Evolutionary conservation across 2,888 invertebrate genomes (phyloP), one percentile per base, ranked within the genome.

Genomic region (Mythimna pallens): DNA sequence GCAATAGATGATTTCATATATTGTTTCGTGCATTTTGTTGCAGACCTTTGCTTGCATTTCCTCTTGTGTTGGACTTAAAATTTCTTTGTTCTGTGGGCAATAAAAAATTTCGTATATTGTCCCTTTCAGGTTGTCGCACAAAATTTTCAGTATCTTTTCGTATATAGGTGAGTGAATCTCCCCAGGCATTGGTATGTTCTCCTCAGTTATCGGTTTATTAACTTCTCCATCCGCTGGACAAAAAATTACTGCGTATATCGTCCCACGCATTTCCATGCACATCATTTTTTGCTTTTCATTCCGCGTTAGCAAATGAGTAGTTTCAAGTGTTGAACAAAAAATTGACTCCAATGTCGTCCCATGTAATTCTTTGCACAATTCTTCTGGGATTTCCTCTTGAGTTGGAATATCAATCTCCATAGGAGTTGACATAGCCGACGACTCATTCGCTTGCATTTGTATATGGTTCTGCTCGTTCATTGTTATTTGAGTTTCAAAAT

Each of bases 1-100:
- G 20, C 71, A 72, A 70, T 52, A 72, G 14, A 70, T 43, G 2
- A 52, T 59, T 20, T 59, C 22, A 12, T 54, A 71, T 22, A 61
- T 59, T 10, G 72, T 71, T 2, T 25, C 61, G 22, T 20, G 43
- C 67, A 68, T 68, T 50, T 68, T 68, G 6, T 20, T 68, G 20
- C 67, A 68, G 34, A 68, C 36, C 2, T 65, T 68, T 65, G 12
- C 22, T 68, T 68, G 65, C 66, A 68, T 50, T 68, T 50, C 67
- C 12, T 14, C 34, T 47, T 34, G n/a, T 10, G n/a, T 17, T 47
- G 47, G 67, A 6, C 4, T 50, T 7, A 65, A 20, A 3, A 65
- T 14, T 9, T n/a, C 66, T 50, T 50, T 7, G 34, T 40, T 22
- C 4, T 34, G 17, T 34, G 5, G 3, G 17, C 73, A 73, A 63